A percentile compares a stretch with the other conserved stretches of the same genome.
phyloP scores from a whole-genome alignment of 1,140 invertebrate species.

The Coenobita brevimanus region DNA sequence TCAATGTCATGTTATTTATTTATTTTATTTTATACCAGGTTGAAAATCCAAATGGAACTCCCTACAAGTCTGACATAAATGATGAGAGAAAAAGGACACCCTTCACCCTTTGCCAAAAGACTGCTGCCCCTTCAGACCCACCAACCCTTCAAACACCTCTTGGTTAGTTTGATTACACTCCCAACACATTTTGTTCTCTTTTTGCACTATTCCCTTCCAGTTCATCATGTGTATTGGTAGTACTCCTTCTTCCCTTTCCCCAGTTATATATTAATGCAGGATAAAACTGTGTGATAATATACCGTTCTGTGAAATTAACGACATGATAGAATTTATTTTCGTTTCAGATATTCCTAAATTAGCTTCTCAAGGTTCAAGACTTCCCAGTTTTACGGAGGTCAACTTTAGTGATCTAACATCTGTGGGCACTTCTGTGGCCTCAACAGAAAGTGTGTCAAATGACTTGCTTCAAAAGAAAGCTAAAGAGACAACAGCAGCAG shows the following conservation, averaged over 20 bases:
- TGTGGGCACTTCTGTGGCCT: slow-evolving; percentile 23
- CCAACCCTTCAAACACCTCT: no score
- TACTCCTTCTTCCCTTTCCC: no score
- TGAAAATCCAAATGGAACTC: slow-evolving; percentile 37
- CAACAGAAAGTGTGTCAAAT: slow-evolving; percentile 11
- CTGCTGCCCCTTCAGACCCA: not conserved
- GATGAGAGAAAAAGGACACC: slow-evolving; percentile 4
- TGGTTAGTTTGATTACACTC: no score
- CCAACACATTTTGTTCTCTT: no score
- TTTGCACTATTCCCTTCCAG: no score
- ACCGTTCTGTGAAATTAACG: no score
- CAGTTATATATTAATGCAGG: no score
- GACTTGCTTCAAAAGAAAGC: not conserved
- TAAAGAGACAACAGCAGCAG: slow-evolving; percentile 13
- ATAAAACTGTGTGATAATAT: no score
- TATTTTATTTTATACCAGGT: not conserved
- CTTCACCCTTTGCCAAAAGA: slow-evolving; percentile 19
- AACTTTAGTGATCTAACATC: slow-evolving; percentile 63
- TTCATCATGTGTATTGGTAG: no score
- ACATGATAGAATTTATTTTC: not conserved
- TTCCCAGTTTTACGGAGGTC: slow-evolving; percentile 66
- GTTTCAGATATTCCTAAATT: not conserved
- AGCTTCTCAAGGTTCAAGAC: not conserved
- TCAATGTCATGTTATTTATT: not conserved
- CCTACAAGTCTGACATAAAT: not conserved